Evolutionary conservation across 1,140 invertebrate species (phyloP).

Genomic region (Agrilus planipennis): DNA sequence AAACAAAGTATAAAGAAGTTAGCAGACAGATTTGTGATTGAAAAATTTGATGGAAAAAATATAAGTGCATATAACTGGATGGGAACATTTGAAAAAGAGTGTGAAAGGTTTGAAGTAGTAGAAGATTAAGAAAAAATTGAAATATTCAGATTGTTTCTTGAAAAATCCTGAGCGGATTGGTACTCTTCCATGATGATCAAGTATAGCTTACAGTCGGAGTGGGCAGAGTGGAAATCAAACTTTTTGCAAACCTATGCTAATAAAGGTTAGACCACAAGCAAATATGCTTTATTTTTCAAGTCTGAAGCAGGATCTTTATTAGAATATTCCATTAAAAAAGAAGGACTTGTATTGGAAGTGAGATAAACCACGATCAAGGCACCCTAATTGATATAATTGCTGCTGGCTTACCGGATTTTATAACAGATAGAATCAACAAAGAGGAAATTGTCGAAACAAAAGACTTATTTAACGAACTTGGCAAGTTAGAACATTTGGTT

Average conservation of each 20-base stretch:
- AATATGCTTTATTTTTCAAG: constrained; percentile 25
- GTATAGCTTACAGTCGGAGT: constrained; percentile 24
- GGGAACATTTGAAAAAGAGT: too few species aligned
- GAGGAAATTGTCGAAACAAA: constrained; percentile 13
- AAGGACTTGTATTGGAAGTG: constrained; percentile 23
- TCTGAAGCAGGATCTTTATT: constrained; percentile 23
- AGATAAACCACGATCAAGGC: too few species aligned
- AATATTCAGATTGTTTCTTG: constrained; percentile 15
- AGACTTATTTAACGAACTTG: constrained; percentile 13
- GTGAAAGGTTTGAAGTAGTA: too few species aligned
- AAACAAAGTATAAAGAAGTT: too few species aligned
- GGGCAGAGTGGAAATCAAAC: constrained; percentile 27
- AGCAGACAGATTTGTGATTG: too few species aligned
- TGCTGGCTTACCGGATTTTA: constrained; percentile 20
- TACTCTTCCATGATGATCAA: neutral
- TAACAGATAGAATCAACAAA: constrained; percentile 21
- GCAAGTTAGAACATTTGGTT: constrained; percentile 23
- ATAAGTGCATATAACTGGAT: too few species aligned
- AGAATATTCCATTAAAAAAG: constrained; percentile 29
- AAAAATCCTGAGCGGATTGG: constrained; percentile 3
- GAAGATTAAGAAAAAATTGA: constrained; percentile 26
- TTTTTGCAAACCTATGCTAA: constrained; percentile 27
- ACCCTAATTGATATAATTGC: constrained; percentile 24
- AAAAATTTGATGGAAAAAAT: too few species aligned
- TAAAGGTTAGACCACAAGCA: constrained; percentile 24